Base-by-base conservation (phyloP, 2,888 invertebrate genomes). In the Orchesella flavescens region DNA sequence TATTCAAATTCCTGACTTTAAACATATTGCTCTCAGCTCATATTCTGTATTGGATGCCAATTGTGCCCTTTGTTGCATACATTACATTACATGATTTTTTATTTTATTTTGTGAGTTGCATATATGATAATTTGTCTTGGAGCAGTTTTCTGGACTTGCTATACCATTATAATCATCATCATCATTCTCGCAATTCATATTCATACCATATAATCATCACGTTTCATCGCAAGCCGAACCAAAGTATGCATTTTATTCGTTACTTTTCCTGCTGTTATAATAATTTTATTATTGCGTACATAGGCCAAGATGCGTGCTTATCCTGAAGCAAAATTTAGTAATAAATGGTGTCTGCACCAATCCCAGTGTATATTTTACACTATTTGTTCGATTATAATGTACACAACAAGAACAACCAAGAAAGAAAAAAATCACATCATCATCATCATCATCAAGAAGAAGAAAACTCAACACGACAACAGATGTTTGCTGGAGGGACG, bases 401-500 rank as follows among this genome's bases (percentile, higher is more conserved):
- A 57, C 17, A 15, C 19, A 15, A 57, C 13, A 53, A 15, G 3
- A 15, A 57, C 13, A 53, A n/a, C n/a, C 10, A 10, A 17, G 15
- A 24, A 12, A 61, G 24, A 23, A 61, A 53, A 10, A 57, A 19
- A 10, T 3, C 53, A 5, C 19, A 24, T 61, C 12, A 61, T 61
- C 61, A 24, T 61, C 61, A n/a, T 53, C 19, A 24, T 61, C 12
- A 61, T 61, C 61, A 24, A 23, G 24, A n/a, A 5, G 59, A n/a
- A 13, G 17, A 5, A 10, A 53, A 53, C 17, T 53, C 17, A 69
- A 71, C 78, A 78, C 49, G 44, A 63, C 78, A 78, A 63, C 78
- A 78, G 78, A 78, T 78, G 78, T 71, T 78, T 0, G 71, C 78
- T 78, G 59, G n/a, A 78, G 78, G 78, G 78, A 78, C 61, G 49